A percentile compares a stretch with the other conserved stretches of the same genome.
Conservation (phyloP, 2,888 invertebrate genomes). For the Cosmorhoe ocellata region DNA sequence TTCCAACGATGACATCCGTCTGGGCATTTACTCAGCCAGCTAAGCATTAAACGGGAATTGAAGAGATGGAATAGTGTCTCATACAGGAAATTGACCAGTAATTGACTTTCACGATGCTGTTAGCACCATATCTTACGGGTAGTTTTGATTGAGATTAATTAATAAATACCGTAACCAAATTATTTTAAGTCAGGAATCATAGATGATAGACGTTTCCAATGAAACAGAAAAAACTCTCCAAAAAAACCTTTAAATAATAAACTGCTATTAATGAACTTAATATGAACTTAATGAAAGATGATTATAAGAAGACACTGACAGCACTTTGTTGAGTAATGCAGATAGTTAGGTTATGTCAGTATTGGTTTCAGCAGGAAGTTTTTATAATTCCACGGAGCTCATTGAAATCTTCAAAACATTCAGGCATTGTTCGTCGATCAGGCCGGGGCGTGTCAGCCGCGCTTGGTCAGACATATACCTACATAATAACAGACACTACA, state of each 20-base stretch:
- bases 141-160: slow-evolving; percentile 31
- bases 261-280: no score
- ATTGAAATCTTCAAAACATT: slow-evolving; percentile 37
- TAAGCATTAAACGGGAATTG: slow-evolving; percentile 48
- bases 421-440: slow-evolving; percentile 50
- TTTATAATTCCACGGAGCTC: slow-evolving; percentile 23
- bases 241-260: no score
- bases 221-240: no score
- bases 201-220: not conserved
- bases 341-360: not conserved
- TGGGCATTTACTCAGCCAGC: slow-evolving; percentile 54
- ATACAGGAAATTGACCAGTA: slow-evolving; percentile 50
- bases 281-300: no score
- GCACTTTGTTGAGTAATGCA: not conserved
- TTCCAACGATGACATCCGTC: slow-evolving; percentile 55
- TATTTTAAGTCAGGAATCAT: not conserved
- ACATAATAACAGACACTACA: slow-evolving; percentile 34
- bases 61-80: slow-evolving; percentile 42
- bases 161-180: slow-evolving; percentile 14
- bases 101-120: slow-evolving; percentile 44
- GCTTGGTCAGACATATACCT: slow-evolving; percentile 37
- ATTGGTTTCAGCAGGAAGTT: slow-evolving; percentile 18
- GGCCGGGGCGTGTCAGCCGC: slow-evolving; percentile 47
- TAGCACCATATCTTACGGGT: slow-evolving; percentile 42
- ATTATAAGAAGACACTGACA: no score